phyloP scores from a whole-genome alignment of 2,797 vertebrate species.

The Dermochelys coriacea region DNA sequence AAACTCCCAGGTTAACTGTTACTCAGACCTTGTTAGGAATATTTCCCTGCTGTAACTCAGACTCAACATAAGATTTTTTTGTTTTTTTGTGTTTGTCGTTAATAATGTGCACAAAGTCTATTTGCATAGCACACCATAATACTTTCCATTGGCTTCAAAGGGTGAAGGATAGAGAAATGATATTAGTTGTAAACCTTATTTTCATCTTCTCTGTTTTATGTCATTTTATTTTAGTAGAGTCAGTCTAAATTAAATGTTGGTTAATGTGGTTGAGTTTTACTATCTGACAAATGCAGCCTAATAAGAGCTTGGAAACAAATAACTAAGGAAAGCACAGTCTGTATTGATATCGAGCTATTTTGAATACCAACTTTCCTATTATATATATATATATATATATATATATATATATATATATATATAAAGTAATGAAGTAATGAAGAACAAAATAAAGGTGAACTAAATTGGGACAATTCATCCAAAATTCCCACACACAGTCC shows the following conservation, averaged over 20 bases:
- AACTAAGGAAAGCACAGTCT: conserved; percentile 50
- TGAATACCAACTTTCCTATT: conserved; percentile 10
- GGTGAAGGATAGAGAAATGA: conserved; percentile 47
- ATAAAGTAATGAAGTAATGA: neutral
- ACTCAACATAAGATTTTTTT: conserved; percentile 5
- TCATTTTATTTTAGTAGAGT: conserved; percentile 72
- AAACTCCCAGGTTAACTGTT: neutral
- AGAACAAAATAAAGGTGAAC: neutral
- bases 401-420: neutral
- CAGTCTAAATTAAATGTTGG: conserved; percentile 47
- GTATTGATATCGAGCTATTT: conserved; percentile 48
- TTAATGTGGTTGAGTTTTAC: conserved; percentile 52
- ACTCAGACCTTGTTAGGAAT: neutral
- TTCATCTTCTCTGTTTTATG: conserved; percentile 66
- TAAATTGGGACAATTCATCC: neutral
- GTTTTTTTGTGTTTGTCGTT: conserved; percentile 25
- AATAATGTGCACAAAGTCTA: conserved; percentile 16
- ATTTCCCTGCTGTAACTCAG: neutral
- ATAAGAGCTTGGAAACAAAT: conserved; percentile 73
- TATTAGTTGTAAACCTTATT: conserved; percentile 62
- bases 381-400: neutral
- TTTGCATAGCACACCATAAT: conserved; percentile 48
- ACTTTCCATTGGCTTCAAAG: conserved; percentile 62
- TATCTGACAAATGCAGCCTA: conserved; percentile 61
- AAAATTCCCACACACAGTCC: rapidly evolving